These are phyloP conservation scores for Xanthia icteritia DNA, from an alignment of 2,888 invertebrate species.

Conservation along the genomic window DNA sequence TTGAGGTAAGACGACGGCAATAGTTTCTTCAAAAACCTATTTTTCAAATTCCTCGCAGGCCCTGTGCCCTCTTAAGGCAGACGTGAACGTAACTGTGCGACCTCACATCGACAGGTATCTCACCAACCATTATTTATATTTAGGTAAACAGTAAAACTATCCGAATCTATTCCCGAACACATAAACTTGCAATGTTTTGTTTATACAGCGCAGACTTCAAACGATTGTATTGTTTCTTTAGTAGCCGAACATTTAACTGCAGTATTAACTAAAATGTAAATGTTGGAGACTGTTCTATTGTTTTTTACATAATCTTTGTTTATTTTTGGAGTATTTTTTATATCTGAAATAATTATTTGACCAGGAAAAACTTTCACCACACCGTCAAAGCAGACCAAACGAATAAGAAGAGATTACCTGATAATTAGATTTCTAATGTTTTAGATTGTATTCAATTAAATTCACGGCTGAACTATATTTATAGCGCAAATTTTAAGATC, in stretches of 20 bases:
- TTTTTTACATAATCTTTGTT: background rate
- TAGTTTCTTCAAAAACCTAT: too few species aligned
- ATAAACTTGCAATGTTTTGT: conserved; percentile 52
- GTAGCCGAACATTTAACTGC: conserved; percentile 29
- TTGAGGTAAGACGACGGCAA: too few species aligned
- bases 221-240: conserved; percentile 57
- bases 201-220: conserved; percentile 52
- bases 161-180: conserved; percentile 41
- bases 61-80: too few species aligned
- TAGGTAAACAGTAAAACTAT: conserved; percentile 40
- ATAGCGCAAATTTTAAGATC: background rate
- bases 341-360: background rate
- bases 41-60: too few species aligned
- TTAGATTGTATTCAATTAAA: too few species aligned
- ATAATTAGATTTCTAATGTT: too few species aligned
- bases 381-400: background rate
- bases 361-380: too few species aligned
- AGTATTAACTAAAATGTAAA: conserved; percentile 18
- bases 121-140: conserved; percentile 30
- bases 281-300: conserved; percentile 13
- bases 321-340: background rate
- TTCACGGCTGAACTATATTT: too few species aligned
- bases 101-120: conserved; percentile 24
- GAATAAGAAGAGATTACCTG: background rate
- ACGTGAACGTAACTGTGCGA: background rate